These are phyloP conservation scores for Ophiodon elongatus DNA, from an alignment of 2,113 vertebrate genomes.

Conservation along the genomic window DNA sequence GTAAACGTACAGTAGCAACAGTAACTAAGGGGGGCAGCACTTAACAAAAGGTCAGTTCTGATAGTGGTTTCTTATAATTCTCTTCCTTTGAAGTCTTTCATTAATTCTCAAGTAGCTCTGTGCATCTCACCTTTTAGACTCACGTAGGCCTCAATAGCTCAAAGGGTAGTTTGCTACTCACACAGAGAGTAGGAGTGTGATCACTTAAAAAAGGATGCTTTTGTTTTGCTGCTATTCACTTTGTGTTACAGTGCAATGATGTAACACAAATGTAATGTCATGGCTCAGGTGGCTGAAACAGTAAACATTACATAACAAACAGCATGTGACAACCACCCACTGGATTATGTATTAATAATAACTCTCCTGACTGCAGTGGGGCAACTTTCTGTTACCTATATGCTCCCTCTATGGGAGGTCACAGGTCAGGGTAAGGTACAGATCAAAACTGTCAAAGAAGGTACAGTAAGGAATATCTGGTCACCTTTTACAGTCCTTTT, in stretches of 20 bases:
- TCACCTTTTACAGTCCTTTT: background rate
- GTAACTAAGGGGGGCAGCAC: background rate
- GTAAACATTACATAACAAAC: constrained; percentile 17
- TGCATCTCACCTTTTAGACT: background rate
- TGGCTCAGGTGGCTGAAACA: constrained; percentile 12
- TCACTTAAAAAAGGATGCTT: background rate
- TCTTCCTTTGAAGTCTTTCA: background rate
- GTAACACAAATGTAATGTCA: background rate
- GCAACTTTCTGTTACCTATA: background rate
- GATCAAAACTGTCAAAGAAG: background rate
- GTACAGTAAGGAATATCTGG: background rate
- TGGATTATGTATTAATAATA: constrained; percentile 3
- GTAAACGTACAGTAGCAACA: background rate
- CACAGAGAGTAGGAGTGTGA: background rate
- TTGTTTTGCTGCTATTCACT: background rate
- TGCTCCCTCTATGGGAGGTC: background rate
- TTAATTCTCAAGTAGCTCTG: background rate
- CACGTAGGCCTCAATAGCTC: background rate
- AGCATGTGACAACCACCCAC: constrained; percentile 11
- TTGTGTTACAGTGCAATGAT: background rate
- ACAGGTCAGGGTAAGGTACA: background rate
- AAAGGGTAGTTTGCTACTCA: background rate
- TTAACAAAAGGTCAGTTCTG: background rate
- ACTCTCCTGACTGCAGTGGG: background rate
- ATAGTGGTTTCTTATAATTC: background rate